These are phyloP conservation scores for Lobophora halterata DNA, from an alignment of 2,888 invertebrate genomes.

Conservation along the genomic window DNA sequence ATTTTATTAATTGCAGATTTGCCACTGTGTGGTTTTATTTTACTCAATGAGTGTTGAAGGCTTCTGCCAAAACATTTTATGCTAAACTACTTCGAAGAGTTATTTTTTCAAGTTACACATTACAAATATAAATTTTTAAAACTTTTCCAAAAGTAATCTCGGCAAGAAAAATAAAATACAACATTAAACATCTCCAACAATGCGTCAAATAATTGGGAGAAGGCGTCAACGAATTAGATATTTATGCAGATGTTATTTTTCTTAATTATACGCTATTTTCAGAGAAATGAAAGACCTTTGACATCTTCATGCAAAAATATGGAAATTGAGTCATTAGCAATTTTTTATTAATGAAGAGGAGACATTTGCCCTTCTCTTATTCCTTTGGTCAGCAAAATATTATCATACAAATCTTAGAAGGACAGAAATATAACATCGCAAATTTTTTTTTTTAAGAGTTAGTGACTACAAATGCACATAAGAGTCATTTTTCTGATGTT, in stretches of 20 bases:
- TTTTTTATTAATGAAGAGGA: conserved; percentile 73
- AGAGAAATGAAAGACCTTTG: conserved; percentile 2
- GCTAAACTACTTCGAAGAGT: no score
- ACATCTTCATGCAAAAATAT: conserved; percentile 69
- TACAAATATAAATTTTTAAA: no score
- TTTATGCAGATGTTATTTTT: conserved; percentile 68
- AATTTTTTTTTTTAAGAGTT: no score
- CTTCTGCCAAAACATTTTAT: no score
- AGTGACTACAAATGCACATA: no score
- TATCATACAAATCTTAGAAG: conserved; percentile 48
- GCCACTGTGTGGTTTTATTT: conserved; percentile 18
- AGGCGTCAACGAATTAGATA: conserved; percentile 68
- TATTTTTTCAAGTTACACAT: no score
- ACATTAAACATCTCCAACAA: conserved; percentile 45
- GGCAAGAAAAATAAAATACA: conserved; percentile 42
- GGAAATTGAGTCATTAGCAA: conserved; percentile 75
- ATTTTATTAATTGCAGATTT: conserved; percentile 39
- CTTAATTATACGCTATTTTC: no score
- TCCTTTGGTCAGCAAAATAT: conserved; percentile 63
- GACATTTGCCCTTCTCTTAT: conserved; percentile 50
- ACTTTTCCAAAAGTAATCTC: no score
- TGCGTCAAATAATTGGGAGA: conserved; percentile 57
- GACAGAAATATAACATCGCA: no score
- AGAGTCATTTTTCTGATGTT: neutral
- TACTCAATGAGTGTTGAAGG: no score